phyloP scores from a whole-genome alignment of 2,113 vertebrate species.

The Origma solitaria region DNA sequence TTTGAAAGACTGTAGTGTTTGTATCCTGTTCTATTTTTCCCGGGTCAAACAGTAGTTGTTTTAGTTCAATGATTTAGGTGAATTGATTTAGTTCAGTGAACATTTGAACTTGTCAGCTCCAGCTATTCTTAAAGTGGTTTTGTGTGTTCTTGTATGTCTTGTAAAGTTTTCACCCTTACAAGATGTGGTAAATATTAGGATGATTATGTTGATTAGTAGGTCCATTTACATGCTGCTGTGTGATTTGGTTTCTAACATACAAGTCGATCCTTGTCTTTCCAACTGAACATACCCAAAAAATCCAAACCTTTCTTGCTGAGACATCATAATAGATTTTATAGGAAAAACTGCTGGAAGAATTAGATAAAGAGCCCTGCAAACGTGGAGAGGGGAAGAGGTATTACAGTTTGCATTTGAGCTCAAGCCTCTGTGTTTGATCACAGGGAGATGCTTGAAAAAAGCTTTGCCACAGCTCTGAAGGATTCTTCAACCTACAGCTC shows the following conservation, averaged over 20 bases:
- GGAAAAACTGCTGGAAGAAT: not conserved
- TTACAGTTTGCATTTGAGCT: not conserved
- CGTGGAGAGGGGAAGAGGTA: not conserved
- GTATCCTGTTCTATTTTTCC: not conserved
- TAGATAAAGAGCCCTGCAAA: not conserved
- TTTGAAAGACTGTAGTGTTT: not conserved
- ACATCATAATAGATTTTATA: not conserved
- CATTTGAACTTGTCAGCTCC: accelerated
- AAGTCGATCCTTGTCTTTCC: not conserved
- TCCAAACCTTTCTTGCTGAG: not conserved
- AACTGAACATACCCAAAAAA: not conserved
- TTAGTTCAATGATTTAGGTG: not conserved
- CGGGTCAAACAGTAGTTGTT: not conserved
- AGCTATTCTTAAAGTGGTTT: not conserved
- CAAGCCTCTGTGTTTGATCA: not conserved
- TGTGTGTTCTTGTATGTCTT: not conserved
- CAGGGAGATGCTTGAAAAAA: not conserved
- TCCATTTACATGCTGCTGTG: not conserved
- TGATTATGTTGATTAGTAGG: not conserved
- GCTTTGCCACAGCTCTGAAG: not conserved
- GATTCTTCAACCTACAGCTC: not conserved
- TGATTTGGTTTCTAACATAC: not conserved
- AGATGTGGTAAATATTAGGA: not conserved
- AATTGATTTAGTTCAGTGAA: not conserved
- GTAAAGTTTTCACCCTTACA: not conserved